These are phyloP conservation scores for Azemiops feae DNA, from an alignment of 2,113 vertebrate genomes.

Conservation along the genomic window DNA sequence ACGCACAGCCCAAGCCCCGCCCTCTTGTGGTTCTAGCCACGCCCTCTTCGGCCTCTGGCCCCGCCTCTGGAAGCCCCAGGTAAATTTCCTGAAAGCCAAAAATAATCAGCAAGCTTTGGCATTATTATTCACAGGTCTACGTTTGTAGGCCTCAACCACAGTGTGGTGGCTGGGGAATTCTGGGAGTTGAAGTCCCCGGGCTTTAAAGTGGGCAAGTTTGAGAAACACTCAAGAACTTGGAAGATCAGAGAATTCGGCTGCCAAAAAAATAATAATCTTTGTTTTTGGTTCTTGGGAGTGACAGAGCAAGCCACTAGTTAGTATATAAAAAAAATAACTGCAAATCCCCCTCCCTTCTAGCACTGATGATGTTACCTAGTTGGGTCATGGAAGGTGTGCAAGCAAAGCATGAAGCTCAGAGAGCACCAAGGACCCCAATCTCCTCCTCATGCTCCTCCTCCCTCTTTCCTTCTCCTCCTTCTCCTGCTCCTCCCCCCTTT, in stretches of 20 bases:
- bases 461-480: too few species aligned
- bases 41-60: background rate
- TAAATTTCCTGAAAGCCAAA: background rate
- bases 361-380: too few species aligned
- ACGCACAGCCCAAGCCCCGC: background rate
- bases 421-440: too few species aligned
- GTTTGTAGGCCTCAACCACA: background rate
- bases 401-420: too few species aligned
- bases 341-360: too few species aligned
- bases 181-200: background rate
- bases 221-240: background rate
- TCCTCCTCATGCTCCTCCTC: too few species aligned
- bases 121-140: background rate
- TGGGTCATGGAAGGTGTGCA: too few species aligned
- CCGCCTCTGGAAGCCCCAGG: background rate
- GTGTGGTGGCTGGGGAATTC: background rate
- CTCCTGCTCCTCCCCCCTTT: too few species aligned
- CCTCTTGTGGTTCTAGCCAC: fast-evolving
- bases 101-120: background rate
- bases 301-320: too few species aligned
- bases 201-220: background rate
- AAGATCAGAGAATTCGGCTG: background rate
- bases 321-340: too few species aligned
- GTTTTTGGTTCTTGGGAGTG: too few species aligned
- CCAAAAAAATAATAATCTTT: background rate